Percentiles rank a stretch among this genome's conserved stretches.
phyloP scores from a whole-genome alignment of 2,888 invertebrate species.

The Tenthredo notha region DNA sequence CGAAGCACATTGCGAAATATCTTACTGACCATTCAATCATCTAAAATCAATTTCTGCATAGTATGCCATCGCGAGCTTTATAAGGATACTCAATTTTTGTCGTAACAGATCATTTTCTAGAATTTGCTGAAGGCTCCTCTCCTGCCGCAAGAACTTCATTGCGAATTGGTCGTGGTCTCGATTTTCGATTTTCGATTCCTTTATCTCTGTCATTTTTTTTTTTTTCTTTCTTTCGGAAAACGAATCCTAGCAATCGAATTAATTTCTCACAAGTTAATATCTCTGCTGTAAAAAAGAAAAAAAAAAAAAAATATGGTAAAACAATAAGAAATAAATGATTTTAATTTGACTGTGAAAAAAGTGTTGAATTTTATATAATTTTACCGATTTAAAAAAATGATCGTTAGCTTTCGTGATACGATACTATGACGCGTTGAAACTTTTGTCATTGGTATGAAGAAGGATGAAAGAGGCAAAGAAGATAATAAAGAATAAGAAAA shows the following conservation, averaged over 20 bases:
- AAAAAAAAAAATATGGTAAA: no score
- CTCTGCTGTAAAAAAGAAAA: not conserved
- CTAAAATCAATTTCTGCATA: not conserved
- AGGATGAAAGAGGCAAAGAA: not conserved
- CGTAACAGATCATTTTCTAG: not conserved
- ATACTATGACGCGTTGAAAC: not conserved
- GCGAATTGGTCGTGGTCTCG: no score
- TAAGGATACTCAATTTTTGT: not conserved
- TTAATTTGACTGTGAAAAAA: not conserved
- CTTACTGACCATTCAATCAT: conserved; percentile 62
- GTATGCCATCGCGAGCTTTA: not conserved
- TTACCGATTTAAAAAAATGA: not conserved
- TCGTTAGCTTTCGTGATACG: not conserved
- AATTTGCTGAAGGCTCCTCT: not conserved
- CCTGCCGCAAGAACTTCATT: no score
- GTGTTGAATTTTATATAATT: not conserved
- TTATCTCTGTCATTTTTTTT: not conserved
- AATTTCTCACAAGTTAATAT: not conserved
- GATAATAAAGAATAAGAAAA: not conserved
- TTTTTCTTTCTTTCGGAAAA: not conserved
- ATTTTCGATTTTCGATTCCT: not conserved
- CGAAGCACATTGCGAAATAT: conserved; percentile 67
- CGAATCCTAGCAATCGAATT: not conserved
- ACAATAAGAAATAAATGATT: not conserved
- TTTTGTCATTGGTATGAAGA: not conserved